A percentile compares a stretch with the other conserved stretches of the same genome.
phyloP scores from a whole-genome alignment of 2,797 vertebrate genomes.

The Graptemys geographica region DNA sequence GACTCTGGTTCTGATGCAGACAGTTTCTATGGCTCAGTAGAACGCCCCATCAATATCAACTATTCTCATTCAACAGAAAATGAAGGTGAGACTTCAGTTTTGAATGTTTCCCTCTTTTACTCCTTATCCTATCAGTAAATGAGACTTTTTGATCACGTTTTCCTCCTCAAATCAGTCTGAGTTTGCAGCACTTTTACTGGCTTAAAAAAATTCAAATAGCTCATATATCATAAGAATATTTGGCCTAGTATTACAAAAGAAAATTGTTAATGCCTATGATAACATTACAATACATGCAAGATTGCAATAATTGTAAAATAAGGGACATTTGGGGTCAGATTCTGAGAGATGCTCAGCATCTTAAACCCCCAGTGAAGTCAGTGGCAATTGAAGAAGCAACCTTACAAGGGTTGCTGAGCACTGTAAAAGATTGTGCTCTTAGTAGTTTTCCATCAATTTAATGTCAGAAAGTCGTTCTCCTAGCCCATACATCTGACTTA shows the following conservation, averaged over 20 bases:
- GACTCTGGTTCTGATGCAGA: slow-evolving; percentile 91
- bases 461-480: neutral
- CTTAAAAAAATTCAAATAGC: neutral
- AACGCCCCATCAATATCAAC: slow-evolving; percentile 89
- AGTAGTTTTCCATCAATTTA: neutral
- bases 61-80: slow-evolving; percentile 83
- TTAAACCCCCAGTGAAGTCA: neutral
- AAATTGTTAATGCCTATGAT: neutral
- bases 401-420: neutral
- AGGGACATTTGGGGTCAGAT: neutral
- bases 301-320: neutral
- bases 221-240: neutral
- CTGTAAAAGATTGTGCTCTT: neutral
- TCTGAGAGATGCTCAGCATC: neutral
- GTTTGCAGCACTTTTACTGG: neutral
- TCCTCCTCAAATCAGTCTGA: no score
- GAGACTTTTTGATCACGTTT: neutral
- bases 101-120: neutral
- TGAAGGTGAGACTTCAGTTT: slow-evolving; percentile 79
- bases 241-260: neutral
- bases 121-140: neutral
- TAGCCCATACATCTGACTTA: neutral
- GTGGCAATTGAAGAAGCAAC: neutral
- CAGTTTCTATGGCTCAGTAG: slow-evolving; percentile 93
- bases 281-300: neutral